Evolutionary conservation across 1,140 invertebrate genomes (phyloP).

Genomic region (Lerema accius): DNA sequence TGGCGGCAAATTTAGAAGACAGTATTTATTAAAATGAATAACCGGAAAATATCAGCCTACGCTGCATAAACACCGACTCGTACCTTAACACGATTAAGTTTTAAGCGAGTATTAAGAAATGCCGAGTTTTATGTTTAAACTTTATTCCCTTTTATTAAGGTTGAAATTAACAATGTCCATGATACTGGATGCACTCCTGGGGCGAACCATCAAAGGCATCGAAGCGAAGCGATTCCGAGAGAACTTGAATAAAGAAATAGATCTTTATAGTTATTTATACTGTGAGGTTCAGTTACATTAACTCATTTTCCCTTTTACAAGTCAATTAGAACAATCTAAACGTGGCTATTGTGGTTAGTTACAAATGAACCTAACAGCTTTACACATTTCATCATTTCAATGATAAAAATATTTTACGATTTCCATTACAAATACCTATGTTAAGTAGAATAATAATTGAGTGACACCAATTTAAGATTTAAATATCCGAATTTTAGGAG

Average conservation of each 20-base stretch:
- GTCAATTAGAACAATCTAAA: neutral
- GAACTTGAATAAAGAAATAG: slow-evolving; percentile 6
- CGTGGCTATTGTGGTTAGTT: neutral
- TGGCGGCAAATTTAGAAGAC: neutral
- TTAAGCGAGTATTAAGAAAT: neutral
- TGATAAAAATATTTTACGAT: neutral
- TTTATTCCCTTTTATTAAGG: slow-evolving; percentile 9
- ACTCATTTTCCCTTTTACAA: slow-evolving; percentile 5
- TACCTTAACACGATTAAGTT: slow-evolving; percentile 12
- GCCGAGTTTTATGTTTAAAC: neutral
- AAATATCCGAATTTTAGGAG: slow-evolving; percentile 15
- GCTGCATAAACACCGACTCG: slow-evolving; percentile 10
- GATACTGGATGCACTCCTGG: neutral
- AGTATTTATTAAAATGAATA: slow-evolving; percentile 5
- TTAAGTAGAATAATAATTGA: neutral
- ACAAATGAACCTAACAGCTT: too few relatives aligned
- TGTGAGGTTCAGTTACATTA: neutral
- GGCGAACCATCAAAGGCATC: slow-evolving; percentile 10
- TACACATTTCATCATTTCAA: too few relatives aligned
- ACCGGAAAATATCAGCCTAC: slow-evolving; percentile 19
- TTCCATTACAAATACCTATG: neutral
- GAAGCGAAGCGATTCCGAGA: slow-evolving; percentile 14
- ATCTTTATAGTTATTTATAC: slow-evolving; percentile 3
- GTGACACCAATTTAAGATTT: slow-evolving; percentile 7
- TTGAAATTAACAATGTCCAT: neutral